These are phyloP conservation scores for Gorilla gorilla DNA, from an alignment of 2,113 vertebrate genomes.

Conservation along the genomic window DNA sequence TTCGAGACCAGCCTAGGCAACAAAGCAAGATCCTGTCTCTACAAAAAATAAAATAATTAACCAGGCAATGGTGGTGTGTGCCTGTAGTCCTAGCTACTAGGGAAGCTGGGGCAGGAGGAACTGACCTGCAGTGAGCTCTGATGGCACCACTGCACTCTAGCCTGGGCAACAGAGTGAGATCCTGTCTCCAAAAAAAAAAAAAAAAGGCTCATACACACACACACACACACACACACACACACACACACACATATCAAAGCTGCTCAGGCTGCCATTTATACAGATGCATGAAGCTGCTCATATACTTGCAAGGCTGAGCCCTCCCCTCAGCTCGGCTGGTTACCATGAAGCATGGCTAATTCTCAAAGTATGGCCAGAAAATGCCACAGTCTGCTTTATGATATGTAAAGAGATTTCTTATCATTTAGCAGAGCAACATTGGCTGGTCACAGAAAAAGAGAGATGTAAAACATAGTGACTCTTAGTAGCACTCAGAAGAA, in stretches of 20 bases:
- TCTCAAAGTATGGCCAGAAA: background rate
- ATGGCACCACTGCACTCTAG: background rate
- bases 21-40: background rate
- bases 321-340: background rate
- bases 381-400: background rate
- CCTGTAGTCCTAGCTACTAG: background rate
- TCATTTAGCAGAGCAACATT: background rate
- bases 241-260: background rate
- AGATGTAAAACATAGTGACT: background rate
- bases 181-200: background rate
- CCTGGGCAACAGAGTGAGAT: background rate
- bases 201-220: background rate
- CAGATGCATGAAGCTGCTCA: background rate
- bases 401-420: slow-evolving; percentile 5
- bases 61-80: background rate
- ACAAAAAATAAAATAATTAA: background rate
- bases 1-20: background rate
- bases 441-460: background rate
- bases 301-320: background rate
- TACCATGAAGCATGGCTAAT: background rate
- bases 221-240: background rate
- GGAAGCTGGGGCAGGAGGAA: background rate
- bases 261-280: background rate
- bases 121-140: background rate
- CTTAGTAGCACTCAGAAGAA: background rate